These are phyloP conservation scores for Lycaon pictus DNA, from an alignment of 2,113 vertebrate genomes.

Conservation along the genomic window DNA sequence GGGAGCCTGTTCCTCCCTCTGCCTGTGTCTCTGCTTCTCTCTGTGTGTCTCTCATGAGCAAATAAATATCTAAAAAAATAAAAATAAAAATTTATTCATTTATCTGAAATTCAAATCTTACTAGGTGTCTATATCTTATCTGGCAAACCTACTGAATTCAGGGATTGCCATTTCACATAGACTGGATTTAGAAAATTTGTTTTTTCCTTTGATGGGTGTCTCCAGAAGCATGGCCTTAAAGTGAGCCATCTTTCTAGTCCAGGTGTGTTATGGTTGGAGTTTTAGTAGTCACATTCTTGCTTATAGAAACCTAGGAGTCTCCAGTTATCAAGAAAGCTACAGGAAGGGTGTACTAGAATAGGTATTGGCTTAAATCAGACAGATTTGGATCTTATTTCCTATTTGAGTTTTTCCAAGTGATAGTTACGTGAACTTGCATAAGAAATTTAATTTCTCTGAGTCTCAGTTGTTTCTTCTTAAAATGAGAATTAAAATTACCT, in stretches of 20 bases:
- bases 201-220: background rate
- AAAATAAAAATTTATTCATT: background rate
- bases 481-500: conserved; percentile 2
- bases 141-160: background rate
- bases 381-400: background rate
- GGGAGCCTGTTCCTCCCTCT: too few relatives aligned
- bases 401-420: background rate
- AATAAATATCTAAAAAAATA: too few relatives aligned
- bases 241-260: background rate
- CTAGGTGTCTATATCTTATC: background rate
- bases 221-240: background rate
- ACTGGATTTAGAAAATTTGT: background rate
- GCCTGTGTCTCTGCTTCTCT: too few relatives aligned
- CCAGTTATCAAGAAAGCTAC: background rate
- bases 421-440: background rate
- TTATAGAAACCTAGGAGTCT: background rate
- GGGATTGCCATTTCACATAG: background rate
- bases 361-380: background rate
- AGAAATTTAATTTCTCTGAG: conserved; percentile 12
- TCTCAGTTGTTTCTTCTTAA: background rate
- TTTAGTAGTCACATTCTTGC: background rate
- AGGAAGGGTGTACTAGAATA: background rate
- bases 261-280: background rate
- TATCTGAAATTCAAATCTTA: conserved; percentile 46
- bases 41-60: too few relatives aligned